These are phyloP conservation scores for Chalcis sispes DNA, from an alignment of 2,888 invertebrate genomes.

Conservation along the genomic window DNA sequence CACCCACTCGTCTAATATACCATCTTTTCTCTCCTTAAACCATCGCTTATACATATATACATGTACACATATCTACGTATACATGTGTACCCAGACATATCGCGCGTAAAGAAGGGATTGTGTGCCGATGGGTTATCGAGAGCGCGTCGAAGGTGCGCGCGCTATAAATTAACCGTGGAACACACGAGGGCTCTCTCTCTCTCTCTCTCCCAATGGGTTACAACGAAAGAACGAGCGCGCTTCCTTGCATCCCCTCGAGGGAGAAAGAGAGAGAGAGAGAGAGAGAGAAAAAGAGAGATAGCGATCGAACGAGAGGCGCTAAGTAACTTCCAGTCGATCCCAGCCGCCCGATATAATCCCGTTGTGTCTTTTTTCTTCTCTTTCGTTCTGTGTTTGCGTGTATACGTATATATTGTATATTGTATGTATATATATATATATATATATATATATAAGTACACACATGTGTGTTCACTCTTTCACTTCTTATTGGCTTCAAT, in stretches of 20 bases:
- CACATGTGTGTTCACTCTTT: too few species aligned
- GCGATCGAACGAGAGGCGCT: constrained; percentile 73
- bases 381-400: constrained; percentile 13
- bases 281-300: constrained; percentile 64
- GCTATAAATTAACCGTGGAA: constrained; percentile 70
- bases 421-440: too few species aligned
- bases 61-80: too few species aligned
- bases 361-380: constrained; percentile 33
- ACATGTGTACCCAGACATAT: constrained; percentile 18
- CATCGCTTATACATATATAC: too few species aligned
- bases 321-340: constrained; percentile 73
- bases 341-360: constrained; percentile 66
- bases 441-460: neutral
- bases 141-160: constrained; percentile 59
- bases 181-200: neutral
- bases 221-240: neutral
- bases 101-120: constrained; percentile 28
- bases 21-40: neutral
- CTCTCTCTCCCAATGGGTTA: too few species aligned
- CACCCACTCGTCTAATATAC: neutral
- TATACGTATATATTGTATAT: too few species aligned
- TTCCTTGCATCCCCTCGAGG: constrained; percentile 12
- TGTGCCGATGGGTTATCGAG: constrained; percentile 41
- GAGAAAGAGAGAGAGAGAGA: constrained; percentile 59
- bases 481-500: too few species aligned